phyloP scores from a whole-genome alignment of 1,140 invertebrate species.

The Aphidius gifuensis region DNA sequence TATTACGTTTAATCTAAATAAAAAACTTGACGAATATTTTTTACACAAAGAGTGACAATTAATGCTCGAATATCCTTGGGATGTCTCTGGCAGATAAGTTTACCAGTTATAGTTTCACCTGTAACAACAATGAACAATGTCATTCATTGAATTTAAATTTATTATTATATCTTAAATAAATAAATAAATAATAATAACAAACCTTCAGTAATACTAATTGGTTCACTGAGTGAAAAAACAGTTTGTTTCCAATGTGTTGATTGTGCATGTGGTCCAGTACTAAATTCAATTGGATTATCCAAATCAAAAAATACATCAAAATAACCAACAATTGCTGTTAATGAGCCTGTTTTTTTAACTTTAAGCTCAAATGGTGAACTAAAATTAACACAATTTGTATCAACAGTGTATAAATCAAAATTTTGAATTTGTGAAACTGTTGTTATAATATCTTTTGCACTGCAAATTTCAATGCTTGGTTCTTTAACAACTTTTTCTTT shows the following conservation, averaged over 20 bases:
- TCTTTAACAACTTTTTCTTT: constrained; percentile 84
- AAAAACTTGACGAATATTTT: constrained; percentile 46
- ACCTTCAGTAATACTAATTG: constrained; percentile 71
- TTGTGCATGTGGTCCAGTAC: constrained; percentile 70
- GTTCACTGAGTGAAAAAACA: constrained; percentile 82
- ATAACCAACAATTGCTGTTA: constrained; percentile 89
- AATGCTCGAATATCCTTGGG: constrained; percentile 61
- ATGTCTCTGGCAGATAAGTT: constrained; percentile 62
- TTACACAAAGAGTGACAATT: constrained; percentile 55
- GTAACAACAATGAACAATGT: constrained; percentile 32
- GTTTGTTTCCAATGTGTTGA: constrained; percentile 98
- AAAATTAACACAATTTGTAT: constrained; percentile 78
- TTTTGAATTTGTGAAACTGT: constrained; percentile 63
- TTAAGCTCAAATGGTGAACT: constrained; percentile 72
- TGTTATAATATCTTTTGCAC: constrained; percentile 75
- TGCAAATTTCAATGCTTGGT: constrained; percentile 83
- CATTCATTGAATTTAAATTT: constrained; percentile 2
- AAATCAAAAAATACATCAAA: constrained; percentile 89
- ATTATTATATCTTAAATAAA: constrained; percentile 8
- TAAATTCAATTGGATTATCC: constrained; percentile 64
- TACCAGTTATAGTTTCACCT: constrained; percentile 64
- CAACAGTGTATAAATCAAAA: constrained; percentile 81
- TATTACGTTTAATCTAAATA: constrained; percentile 42
- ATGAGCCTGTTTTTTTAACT: constrained; percentile 66
- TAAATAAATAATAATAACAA: constrained; percentile 16